A percentile compares a stretch with the other conserved stretches of the same genome.
Evolutionary conservation across 2,113 vertebrate genomes (phyloP).

Genomic region (Protomyctophum bolini): DNA sequence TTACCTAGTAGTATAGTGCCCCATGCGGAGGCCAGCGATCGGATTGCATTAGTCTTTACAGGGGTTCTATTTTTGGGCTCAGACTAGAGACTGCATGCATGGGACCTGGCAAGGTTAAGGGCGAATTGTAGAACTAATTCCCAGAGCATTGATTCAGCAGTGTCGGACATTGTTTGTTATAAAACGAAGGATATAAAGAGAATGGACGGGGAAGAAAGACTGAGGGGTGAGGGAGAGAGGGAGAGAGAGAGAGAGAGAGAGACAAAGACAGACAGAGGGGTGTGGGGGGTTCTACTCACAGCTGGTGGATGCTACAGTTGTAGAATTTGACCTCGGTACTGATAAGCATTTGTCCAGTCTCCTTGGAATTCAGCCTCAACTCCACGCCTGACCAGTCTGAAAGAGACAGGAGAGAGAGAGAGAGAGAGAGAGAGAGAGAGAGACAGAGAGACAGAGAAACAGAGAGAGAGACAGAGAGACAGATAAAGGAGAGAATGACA

Average conservation of each 20-base stretch:
- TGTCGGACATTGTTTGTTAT: conserved; percentile 25
- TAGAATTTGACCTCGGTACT: conserved; percentile 99
- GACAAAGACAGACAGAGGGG: not conserved
- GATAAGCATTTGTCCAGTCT: conserved; percentile 93
- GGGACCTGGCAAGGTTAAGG: conserved; percentile 34
- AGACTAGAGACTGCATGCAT: not conserved
- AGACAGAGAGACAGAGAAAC: conserved; percentile 6
- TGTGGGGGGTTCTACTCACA: conserved; percentile 81
- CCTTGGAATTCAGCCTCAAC: conserved; percentile 91
- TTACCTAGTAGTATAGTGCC: conserved; percentile 36
- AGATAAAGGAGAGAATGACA: no score
- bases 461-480: not conserved
- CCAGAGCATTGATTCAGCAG: conserved; percentile 44
- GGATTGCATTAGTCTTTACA: conserved; percentile 55
- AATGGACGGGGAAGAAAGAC: conserved; percentile 7
- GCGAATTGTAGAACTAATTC: conserved; percentile 55
- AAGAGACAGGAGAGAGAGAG: conserved; percentile 23
- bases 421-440: conserved; percentile 35
- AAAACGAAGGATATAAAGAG: not conserved
- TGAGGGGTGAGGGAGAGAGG: not conserved
- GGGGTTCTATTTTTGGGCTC: conserved; percentile 53
- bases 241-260: not conserved
- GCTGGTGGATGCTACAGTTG: conserved; percentile 98
- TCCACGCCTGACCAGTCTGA: conserved; percentile 95
- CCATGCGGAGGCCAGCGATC: conserved; percentile 52